These are phyloP conservation scores for Cryptocheilus praepositus DNA, from an alignment of 2,888 invertebrate genomes.

Conservation along the genomic window DNA sequence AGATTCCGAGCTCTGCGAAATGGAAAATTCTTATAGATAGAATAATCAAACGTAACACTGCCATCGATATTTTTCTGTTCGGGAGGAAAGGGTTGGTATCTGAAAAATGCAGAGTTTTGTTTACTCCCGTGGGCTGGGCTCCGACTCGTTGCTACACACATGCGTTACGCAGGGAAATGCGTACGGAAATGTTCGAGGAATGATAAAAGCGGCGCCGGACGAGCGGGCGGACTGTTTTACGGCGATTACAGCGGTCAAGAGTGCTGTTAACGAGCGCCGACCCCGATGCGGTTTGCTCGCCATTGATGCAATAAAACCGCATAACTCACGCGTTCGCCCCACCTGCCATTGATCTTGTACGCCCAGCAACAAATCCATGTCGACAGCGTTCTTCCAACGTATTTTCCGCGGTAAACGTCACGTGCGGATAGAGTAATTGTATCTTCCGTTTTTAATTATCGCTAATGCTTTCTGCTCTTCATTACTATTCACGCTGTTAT, in stretches of 20 bases:
- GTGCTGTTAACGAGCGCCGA: slow-evolving; percentile 48
- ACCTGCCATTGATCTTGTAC: slow-evolving; percentile 14
- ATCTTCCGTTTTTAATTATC: slow-evolving; percentile 8
- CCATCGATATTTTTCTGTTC: too few species aligned
- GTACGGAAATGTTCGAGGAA: slow-evolving; percentile 42
- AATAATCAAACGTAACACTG: too few species aligned
- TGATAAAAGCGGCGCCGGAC: slow-evolving; percentile 42
- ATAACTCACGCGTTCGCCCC: slow-evolving; percentile 28
- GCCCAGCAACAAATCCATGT: too few species aligned
- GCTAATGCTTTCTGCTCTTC: slow-evolving; percentile 2
- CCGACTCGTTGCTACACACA: not conserved
- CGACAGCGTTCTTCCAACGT: not conserved
- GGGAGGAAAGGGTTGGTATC: too few species aligned
- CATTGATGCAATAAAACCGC: slow-evolving; percentile 35
- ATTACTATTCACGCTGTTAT: too few species aligned
- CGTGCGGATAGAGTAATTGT: slow-evolving; percentile 15
- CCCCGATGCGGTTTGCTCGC: slow-evolving; percentile 15
- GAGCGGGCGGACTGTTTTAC: slow-evolving; percentile 45
- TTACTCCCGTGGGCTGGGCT: too few species aligned
- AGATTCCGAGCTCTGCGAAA: too few species aligned
- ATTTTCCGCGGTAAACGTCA: not conserved
- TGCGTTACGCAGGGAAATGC: not conserved
- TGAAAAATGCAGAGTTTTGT: too few species aligned
- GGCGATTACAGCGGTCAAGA: slow-evolving; percentile 51
- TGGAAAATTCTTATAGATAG: too few species aligned